Evolutionary conservation across 2,797 vertebrate species (phyloP), one percentile per base, ranked within the genome.

Genomic region (Pangasius larnaudii): DNA sequence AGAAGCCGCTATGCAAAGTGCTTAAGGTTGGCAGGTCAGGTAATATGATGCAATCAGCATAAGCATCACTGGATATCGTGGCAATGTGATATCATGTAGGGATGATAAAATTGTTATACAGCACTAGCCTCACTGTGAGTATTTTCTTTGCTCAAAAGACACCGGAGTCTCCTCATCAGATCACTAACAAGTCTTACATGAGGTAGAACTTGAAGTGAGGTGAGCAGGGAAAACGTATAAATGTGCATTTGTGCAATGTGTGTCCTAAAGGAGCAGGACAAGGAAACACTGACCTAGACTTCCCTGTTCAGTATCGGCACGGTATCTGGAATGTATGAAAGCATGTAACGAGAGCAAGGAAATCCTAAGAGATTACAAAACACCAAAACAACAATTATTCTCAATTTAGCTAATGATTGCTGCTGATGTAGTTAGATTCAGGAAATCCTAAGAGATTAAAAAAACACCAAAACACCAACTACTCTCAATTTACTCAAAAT

Each of bases 401-500:
- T 5, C 7, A 42, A n/a, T 83, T 72, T 42, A 53, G 78, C 77
- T 61, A 78, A 72, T 51, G 36, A 89, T 58, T 51, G 39, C 24
- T 72, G 69, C 46, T 16, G 42, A 75, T 46, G 5, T 14, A 79
- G 86, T 67, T 53, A 88, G 59, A 72, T 59, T 3, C 46, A 51
- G 71, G 27, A 36, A 16, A 63, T 39, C 24, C 22, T 36, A 74
- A 81, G 46, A 81, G 84, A 90, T 71, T 36, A 27, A 46, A 13
- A 13, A 78, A 36, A 58, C 19, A 36, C 33, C 67, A 71, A 36
- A 71, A 71, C 33, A 71, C 67, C 33, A 36, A 71, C 67, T 19
- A 69, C 2, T 36, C 33, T 36, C 27, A n/a, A 30, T 65, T 65
- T 30, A 87, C 69, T 88, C n/a, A 59, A 65, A 46, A 42, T 71